Conservation (phyloP, 2,113 vertebrate genomes). For the Notiomystis cincta region DNA sequence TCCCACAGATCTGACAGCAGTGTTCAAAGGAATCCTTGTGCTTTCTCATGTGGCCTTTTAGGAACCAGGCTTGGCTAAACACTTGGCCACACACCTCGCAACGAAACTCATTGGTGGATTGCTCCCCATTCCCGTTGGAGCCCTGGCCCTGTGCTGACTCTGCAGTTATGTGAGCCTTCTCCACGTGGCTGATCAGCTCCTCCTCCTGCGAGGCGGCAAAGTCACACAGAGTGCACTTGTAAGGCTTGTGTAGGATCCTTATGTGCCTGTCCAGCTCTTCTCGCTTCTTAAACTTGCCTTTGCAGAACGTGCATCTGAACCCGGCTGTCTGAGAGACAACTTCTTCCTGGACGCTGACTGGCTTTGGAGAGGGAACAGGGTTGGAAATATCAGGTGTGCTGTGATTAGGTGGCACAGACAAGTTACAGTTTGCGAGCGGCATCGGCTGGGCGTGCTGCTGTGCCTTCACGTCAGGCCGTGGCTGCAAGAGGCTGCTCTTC, state of each 20-base stretch:
- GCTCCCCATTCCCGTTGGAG: constrained; percentile 77
- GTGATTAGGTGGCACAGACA: constrained; percentile 80
- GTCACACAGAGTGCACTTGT: constrained; percentile 97
- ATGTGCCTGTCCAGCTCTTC: constrained; percentile 97
- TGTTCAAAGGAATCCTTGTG: constrained; percentile 99
- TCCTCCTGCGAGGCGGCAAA: constrained; percentile 96
- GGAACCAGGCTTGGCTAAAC: constrained; percentile 99
- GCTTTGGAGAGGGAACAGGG: constrained; percentile 88
- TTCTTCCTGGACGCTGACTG: constrained; percentile 83
- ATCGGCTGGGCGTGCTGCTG: constrained; percentile 76
- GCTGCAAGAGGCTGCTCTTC: constrained; percentile 87
- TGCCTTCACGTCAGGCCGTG: constrained; percentile 80
- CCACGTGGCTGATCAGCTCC: constrained; percentile 95
- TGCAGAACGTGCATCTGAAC: constrained; percentile 97
- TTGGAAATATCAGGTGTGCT: constrained; percentile 80
- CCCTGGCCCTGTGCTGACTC: constrained; percentile 91
- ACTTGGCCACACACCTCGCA: constrained; percentile 96
- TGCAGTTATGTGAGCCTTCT: constrained; percentile 97
- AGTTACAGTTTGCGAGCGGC: constrained; percentile 82
- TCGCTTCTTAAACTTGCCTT: constrained; percentile 98
- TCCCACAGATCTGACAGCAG: constrained; percentile 96
- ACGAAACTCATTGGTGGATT: constrained; percentile 88
- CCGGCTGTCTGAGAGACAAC: constrained; percentile 80
- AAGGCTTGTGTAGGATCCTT: constrained; percentile 97
- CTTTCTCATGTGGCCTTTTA: constrained; percentile 99